Base-by-base conservation (phyloP, 35 echinoderm and acorn worm genomes). In the Holothuria glaberrima region DNA sequence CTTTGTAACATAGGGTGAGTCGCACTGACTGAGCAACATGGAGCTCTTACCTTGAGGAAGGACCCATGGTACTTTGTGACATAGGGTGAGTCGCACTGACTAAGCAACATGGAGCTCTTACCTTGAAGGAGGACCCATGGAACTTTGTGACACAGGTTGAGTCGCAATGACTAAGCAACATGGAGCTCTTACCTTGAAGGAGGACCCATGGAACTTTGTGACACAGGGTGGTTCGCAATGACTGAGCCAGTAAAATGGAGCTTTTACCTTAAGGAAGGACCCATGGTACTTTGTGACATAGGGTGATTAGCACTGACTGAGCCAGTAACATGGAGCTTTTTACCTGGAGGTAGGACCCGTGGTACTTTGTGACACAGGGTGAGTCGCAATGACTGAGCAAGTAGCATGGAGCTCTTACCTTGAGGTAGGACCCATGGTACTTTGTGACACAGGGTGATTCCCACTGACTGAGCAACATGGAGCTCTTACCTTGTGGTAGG, bases 41-140 rank as follows among this genome's bases (percentile, higher is more conserved):
- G 10, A 46, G 44, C 10, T 26, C 93, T 91, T 61, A 98, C 96
- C 91, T 98, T 98, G 34, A 98, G 91, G 50, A 95, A 98, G 22
- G 96, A 98, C n/a, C 96, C 96, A 89, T 86, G 83, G 63, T 86
- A 86, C 59, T 98, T 97, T 61, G 96, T 98, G 22, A 98, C 93
- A 59, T 86, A 98, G 9, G 93, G 36, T 58, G 96, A 98, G 67
- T 98, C 96, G 72, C 96, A 98, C 38, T 98, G 96, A 92, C 96
- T 98, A 35, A 98, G 93, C 18, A 98, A 93, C 18, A 93, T 98
- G 72, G 10, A 46, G 44, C 10, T 26, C 93, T 91, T 61, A 98
- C 96, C 91, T 98, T 98, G 34, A 98, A 88, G 50, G 94, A 98
- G 22, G 96, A 98, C n/a, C 96, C n/a, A n/a, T n/a, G n/a, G n/a